phyloP scores from a whole-genome alignment of 2,797 vertebrate species.

The Peromyscus attwateri region DNA sequence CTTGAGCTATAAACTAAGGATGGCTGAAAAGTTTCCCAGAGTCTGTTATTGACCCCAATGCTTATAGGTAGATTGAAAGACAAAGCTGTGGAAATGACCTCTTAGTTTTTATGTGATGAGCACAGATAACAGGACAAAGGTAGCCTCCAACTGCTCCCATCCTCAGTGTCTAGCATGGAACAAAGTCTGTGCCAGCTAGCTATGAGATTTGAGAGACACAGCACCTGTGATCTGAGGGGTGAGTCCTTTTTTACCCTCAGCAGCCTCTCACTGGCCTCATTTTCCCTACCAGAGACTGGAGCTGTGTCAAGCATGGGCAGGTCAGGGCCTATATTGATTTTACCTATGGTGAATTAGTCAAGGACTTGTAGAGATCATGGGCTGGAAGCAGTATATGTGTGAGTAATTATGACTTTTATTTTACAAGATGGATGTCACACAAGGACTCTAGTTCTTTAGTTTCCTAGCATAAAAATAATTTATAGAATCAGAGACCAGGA shows the following conservation, averaged over 20 bases:
- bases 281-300: background rate
- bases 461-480: background rate
- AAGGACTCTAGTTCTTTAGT: background rate
- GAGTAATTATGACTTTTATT: background rate
- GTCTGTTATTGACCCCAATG: background rate
- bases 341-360: background rate
- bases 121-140: background rate
- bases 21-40: conserved; percentile 32
- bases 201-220: background rate
- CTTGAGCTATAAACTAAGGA: background rate
- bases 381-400: background rate
- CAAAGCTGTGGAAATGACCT: background rate
- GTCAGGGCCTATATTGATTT: background rate
- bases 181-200: background rate
- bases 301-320: background rate
- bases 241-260: background rate
- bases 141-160: background rate
- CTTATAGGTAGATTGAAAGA: background rate
- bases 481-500: background rate
- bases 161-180: background rate
- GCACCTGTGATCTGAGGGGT: background rate
- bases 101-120: background rate
- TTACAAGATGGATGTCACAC: background rate
- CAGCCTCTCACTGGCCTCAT: background rate
- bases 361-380: too few species aligned